phyloP scores from a whole-genome alignment of 2,888 invertebrate genomes.

The Agrilus biguttatus region DNA sequence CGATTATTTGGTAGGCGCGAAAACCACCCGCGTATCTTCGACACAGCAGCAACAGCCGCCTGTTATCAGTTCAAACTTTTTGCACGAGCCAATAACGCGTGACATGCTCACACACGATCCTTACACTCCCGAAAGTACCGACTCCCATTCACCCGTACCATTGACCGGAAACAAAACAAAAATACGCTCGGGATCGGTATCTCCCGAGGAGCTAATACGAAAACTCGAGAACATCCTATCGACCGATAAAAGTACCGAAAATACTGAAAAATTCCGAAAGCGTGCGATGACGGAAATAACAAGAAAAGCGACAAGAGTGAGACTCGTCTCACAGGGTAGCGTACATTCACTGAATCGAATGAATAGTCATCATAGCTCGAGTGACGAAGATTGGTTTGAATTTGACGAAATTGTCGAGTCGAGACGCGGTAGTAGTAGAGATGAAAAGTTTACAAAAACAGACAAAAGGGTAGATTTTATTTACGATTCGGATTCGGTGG shows the following conservation, averaged over 20 bases:
- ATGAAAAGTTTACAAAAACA: constrained; percentile 1
- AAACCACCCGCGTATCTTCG: constrained; percentile 6
- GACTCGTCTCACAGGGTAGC: constrained; percentile 15
- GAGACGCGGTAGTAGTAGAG: constrained; percentile 3
- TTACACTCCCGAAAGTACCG: constrained; percentile 71
- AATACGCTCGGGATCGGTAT: constrained; percentile 30
- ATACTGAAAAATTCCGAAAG: constrained; percentile 11
- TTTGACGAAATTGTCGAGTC: constrained; percentile 18
- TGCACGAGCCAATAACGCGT: constrained; percentile 38
- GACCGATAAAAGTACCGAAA: constrained; percentile 10
- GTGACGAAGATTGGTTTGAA: constrained; percentile 35
- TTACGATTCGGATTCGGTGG: too few relatives aligned
- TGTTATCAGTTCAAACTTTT: constrained; percentile 24
- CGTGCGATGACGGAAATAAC: constrained; percentile 24
- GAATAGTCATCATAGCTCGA: constrained; percentile 33
- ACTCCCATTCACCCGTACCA: constrained; percentile 56
- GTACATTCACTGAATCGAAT: constrained; percentile 19
- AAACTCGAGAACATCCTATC: constrained; percentile 38
- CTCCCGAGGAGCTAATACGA: constrained; percentile 47
- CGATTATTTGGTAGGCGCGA: constrained; percentile 18
- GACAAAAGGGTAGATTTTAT: background rate
- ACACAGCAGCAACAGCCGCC: too few relatives aligned
- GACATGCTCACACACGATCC: constrained; percentile 44
- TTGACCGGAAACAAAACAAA: constrained; percentile 25
- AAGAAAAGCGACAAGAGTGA: constrained; percentile 11